Evolutionary conservation across 1,140 invertebrate species (phyloP), one percentile per base, ranked within the genome.

Genomic region (Drosophila nasuta): DNA sequence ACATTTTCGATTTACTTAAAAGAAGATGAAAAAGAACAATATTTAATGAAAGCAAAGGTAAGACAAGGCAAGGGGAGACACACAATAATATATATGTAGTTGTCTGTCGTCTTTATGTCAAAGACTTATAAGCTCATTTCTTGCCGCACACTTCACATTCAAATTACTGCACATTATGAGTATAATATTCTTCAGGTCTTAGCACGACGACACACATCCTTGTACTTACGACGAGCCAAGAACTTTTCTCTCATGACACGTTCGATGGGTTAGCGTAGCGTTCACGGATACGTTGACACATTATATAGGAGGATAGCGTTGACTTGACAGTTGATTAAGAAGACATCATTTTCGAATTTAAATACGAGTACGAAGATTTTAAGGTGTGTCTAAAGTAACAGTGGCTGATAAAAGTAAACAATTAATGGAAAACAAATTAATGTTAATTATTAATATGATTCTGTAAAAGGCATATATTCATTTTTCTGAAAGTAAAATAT

Each of bases 131-230:
- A 86, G 82, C 82, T 71, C 79, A 70, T 86, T 73, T 75, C 71
- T 69, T 79, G 82, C 72, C 75, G 64, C 82, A 79, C 82, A 87
- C 82, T 86, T 86, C 79, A 87, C 81, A 86, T 86, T 86, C 82
- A 86, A 86, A 86, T 86, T 86, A 86, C 79, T 79, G 77, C 72
- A 82, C 82, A 86, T 86, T 87, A 86, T 82, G 10, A 17, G 52
- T 11, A 86, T 82, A 87, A 87, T 87, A 87, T 87, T 79, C 82
- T 86, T 76, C 68, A 81, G 82, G 82, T 65, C 62, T 70, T 68
- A 67, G 49, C 70, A 62, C 70, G 60, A 77, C 60, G 71, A 69
- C 51, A 64, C 64, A 68, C 35, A 59, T 65, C 41, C 45, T n/a
- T 43, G 41, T 13, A 65, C 35, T 10, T 60, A 70, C 75, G 59